A percentile compares a stretch with the other conserved stretches of the same genome.
Conservation (phyloP, 2,797 vertebrate genomes). For the Prionace glauca region DNA sequence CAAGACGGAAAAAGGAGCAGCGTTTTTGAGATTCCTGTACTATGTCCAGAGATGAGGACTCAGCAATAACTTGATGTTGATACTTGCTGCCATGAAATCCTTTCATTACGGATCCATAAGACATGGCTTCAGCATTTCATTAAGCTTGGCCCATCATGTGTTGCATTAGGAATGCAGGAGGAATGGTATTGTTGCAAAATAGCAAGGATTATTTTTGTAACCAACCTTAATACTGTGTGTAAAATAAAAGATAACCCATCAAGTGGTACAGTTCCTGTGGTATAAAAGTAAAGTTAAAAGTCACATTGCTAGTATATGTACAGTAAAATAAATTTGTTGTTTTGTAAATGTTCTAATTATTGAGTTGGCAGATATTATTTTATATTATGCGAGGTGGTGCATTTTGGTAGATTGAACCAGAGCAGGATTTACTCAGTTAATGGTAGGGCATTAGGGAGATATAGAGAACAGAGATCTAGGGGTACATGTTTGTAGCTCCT, state of each 20-base stretch:
- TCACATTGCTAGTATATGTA: background rate
- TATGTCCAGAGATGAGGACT: constrained; percentile 39
- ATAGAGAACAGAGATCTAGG: no score
- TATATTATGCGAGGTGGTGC: background rate
- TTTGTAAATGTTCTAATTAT: background rate
- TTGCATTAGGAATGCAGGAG: background rate
- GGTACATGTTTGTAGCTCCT: no score
- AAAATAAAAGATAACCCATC: background rate
- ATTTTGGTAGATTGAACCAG: no score
- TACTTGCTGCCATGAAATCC: background rate
- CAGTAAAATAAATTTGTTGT: background rate
- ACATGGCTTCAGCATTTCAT: background rate
- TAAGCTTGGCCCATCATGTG: background rate
- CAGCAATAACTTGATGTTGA: background rate
- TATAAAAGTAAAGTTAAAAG: background rate
- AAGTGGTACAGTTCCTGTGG: background rate
- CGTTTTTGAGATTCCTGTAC: constrained; percentile 43
- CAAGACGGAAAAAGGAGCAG: constrained; percentile 45
- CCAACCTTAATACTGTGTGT: background rate
- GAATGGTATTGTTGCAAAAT: background rate
- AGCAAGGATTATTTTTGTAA: background rate
- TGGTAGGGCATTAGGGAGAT: no score
- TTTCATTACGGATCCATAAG: background rate
- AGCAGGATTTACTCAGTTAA: no score
- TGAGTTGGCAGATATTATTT: background rate